phyloP scores from a whole-genome alignment of 2,888 invertebrate species.

The Sarcophaga caerulescens region DNA sequence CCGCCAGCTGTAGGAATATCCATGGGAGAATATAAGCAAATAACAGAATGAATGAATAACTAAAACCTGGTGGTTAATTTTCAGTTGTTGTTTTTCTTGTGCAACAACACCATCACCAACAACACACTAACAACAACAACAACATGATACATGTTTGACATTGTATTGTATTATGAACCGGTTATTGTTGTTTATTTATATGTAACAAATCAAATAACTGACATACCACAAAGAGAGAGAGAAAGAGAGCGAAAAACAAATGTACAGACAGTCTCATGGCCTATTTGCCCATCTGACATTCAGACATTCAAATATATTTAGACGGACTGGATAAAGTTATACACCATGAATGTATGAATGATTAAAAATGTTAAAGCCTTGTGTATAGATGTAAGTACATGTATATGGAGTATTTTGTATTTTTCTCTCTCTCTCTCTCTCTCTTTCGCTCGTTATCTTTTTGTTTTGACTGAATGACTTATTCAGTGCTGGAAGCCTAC shows the following conservation, averaged over 20 bases:
- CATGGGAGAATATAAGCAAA: constrained; percentile 40
- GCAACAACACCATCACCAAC: background rate
- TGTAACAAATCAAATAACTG: background rate
- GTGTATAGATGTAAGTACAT: background rate
- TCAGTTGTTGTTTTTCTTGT: background rate
- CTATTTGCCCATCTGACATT: background rate
- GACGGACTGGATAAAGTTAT: too few species aligned
- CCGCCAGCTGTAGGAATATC: constrained; percentile 58
- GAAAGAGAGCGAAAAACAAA: too few species aligned
- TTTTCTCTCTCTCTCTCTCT: background rate
- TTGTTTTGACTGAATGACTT: constrained; percentile 46
- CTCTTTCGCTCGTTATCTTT: constrained; percentile 2
- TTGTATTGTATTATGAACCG: constrained; percentile 48
- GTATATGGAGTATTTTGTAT: background rate
- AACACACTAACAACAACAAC: background rate
- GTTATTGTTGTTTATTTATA: constrained; percentile 15
- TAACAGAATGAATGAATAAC: constrained; percentile 6
- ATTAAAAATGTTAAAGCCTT: constrained; percentile 28
- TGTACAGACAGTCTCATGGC: background rate
- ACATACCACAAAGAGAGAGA: background rate
- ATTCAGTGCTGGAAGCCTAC: constrained; percentile 72
- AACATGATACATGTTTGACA: constrained; percentile 11
- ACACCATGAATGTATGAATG: background rate
- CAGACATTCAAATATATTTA: background rate
- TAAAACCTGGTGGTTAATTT: constrained; percentile 40